Base-by-base conservation (phyloP, 2,113 vertebrate species). In the Apaloderma vittatum region DNA sequence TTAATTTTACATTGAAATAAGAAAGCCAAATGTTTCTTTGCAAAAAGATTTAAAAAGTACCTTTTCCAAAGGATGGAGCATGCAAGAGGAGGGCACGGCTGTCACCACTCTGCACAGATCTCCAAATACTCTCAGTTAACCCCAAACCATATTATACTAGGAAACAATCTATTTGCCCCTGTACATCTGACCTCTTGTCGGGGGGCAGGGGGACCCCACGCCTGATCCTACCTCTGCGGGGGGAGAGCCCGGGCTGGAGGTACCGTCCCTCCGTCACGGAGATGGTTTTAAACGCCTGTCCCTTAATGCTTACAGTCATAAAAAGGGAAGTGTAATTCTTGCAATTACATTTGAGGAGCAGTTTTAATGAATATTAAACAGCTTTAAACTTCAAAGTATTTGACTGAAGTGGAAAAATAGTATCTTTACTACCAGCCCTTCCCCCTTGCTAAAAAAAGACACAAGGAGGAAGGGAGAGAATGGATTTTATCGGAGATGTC, bases 341-440 rank as follows among this genome's bases (percentile, higher is more conserved):
- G 95, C 92, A 97, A 96, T 98, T 97, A 98, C 95, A 95, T 88
- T 94, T 88, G 55, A 97, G 94, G 93, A 97, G 54, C 34, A 24
- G 85, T 90, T 96, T 97, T 98, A 98, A 98, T 97, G 93, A 97
- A 97, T 98, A 98, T 97, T 98, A 98, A 98, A 97, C 94, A 97
- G 90, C 91, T 98, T 95, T 96, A 97, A 98, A 98, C 98, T 97
- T 98, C 97, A 98, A 98, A 98, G 98, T 96, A 96, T 94, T 94
- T 93, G 97, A 97, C 92, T 94, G 91, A 97, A 98, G 96, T 97
- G 94, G 97, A 97, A 98, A 98, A 96, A 91, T 55, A 96, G 95
- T 97, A 95, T 97, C 97, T 97, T 93, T 97, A 97, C 92, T 95
- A 90, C 55, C 63, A 95, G 95, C 36, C 82, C 62, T 95, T 97